phyloP scores from a whole-genome alignment of 2,888 invertebrate species.

The Esperia sulphurella region DNA sequence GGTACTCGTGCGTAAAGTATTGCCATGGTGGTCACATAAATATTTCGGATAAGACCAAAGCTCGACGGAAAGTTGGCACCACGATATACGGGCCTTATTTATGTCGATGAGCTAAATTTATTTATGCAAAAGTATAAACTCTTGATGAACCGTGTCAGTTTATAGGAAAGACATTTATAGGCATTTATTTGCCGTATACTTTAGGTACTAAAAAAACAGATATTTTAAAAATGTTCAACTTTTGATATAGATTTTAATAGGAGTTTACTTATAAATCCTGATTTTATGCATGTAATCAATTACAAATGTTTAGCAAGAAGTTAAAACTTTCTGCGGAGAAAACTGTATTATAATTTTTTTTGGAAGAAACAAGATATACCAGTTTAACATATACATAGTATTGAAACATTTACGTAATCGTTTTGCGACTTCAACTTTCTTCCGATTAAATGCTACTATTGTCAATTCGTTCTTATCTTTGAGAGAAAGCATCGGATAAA shows the following conservation, averaged over 20 bases:
- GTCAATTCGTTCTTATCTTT: conserved; percentile 58
- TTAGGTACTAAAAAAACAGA: too few relatives aligned
- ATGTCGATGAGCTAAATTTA: conserved; percentile 9
- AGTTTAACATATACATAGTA: background rate
- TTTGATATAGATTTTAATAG: too few relatives aligned
- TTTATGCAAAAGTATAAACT: background rate
- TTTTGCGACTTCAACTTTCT: conserved; percentile 37
- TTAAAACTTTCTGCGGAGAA: too few relatives aligned
- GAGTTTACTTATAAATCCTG: too few relatives aligned
- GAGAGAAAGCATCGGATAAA: conserved; percentile 64
- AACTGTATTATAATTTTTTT: too few relatives aligned
- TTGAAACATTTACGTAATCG: conserved; percentile 1
- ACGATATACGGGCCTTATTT: conserved; percentile 49
- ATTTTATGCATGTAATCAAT: too few relatives aligned
- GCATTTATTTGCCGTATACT: too few relatives aligned
- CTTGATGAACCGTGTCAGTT: too few relatives aligned
- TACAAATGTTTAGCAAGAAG: too few relatives aligned
- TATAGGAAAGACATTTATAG: too few relatives aligned
- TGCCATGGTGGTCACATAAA: conserved; percentile 62
- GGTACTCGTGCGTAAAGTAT: conserved; percentile 23
- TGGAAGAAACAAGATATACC: too few relatives aligned
- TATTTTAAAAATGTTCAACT: too few relatives aligned
- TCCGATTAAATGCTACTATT: conserved; percentile 49
- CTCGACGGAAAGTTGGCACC: conserved; percentile 8
- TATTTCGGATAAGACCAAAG: conserved; percentile 50